Base-by-base conservation (phyloP, 2,113 vertebrate genomes). In the Periophthalmus modestus region DNA sequence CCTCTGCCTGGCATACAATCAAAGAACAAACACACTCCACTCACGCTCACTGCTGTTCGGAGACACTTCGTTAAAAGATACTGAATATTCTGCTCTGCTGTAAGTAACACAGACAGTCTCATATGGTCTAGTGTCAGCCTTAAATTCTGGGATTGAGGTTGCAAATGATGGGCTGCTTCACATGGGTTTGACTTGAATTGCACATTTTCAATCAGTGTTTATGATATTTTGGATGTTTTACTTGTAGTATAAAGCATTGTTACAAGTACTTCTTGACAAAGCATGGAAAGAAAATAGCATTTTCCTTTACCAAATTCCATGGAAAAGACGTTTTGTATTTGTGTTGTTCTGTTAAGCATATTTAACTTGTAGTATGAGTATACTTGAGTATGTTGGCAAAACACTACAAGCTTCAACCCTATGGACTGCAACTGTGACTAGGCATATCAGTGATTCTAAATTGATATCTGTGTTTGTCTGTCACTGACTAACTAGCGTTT, bases 1-100 rank as follows among this genome's bases (percentile, higher is more conserved):
- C 78, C 72, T 78, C 69, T 55, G 43, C 23, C 76, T 83, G 84
- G 75, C 74, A 65, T 36, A 66, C 23, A 63, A 84, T 86, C 81
- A 87, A 76, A 87, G 69, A 77, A 78, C 69, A 82, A 71, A 65
- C 15, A 76, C 68, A 80, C 67, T 2, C 63, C 71, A 72, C 72
- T 87, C 78, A 77, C 28, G 28, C 59, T 1, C 43, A 59, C 57
- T 59, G 78, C 72, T 47, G 36, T 61, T 82, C 70, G 68, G 24
- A 81, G 19, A 2, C 0, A 1, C 57, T 70, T 78, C 76, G 66
- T 79, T 72, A 81, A 39, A 46, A 69, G 77, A 47, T 34, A 18
- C 65, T 79, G 71, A 70, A 84, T 80, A 85, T 67, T 80, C 74
- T 72, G 13, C 72, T 72, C 21, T 66, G 71, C 68, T 66, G 14